Evolutionary conservation across 2,797 vertebrate genomes (phyloP).

Genomic region (Rhincodon typus): DNA sequence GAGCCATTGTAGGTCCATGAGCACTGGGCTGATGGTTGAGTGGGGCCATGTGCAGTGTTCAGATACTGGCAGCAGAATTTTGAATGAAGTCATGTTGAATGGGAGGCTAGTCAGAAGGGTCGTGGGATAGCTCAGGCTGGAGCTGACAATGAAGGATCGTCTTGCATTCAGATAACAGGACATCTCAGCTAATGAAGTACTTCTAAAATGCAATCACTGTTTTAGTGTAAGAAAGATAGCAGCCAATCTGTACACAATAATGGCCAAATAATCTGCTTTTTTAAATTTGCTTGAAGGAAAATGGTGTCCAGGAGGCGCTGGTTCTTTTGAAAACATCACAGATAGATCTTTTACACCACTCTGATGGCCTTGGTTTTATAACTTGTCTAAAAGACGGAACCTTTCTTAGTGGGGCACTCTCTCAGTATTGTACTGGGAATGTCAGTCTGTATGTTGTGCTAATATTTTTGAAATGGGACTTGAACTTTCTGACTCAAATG

Average conservation of each 20-base stretch:
- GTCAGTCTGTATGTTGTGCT: neutral
- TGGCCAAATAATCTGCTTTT: neutral
- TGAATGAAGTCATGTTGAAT: neutral
- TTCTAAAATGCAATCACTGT: neutral
- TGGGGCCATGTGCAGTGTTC: neutral
- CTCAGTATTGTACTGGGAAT: neutral
- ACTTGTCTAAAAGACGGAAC: neutral
- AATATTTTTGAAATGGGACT: neutral
- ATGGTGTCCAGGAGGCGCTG: too few species aligned
- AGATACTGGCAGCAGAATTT: neutral
- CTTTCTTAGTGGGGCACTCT: neutral
- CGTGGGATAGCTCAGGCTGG: neutral
- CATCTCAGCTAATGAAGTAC: neutral
- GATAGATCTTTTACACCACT: too few species aligned
- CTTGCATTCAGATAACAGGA: too few species aligned
- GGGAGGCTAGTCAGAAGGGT: neutral
- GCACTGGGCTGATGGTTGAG: neutral
- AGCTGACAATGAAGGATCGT: neutral
- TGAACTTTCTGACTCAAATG: neutral
- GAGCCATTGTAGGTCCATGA: neutral
- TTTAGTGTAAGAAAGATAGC: neutral
- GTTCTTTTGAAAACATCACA: too few species aligned
- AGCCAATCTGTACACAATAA: neutral
- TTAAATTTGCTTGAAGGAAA: too few species aligned
- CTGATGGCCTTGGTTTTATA: neutral